phyloP scores from a whole-genome alignment of 1,140 invertebrate species.

The Drosophila ohnishii region DNA sequence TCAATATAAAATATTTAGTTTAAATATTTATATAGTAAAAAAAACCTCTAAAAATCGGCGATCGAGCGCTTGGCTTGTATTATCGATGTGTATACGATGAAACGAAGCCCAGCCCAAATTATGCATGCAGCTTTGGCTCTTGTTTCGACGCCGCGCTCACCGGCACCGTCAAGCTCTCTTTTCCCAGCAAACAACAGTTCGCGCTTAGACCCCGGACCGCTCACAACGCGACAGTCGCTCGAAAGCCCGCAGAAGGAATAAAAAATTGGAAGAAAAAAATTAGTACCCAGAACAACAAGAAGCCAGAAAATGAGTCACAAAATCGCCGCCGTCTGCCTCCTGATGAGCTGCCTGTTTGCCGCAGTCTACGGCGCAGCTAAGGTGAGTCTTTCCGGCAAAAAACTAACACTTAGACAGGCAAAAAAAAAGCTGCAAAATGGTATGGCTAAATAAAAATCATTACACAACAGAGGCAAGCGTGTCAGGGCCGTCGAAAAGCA shows the following conservation, averaged over 20 bases:
- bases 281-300: constrained; percentile 23
- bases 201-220: constrained; percentile 55
- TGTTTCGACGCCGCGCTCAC: constrained; percentile 18
- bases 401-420: constrained; percentile 24
- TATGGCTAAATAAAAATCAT: constrained; percentile 9
- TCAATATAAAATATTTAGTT: neutral
- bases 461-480: constrained; percentile 46
- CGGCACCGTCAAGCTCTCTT: constrained; percentile 33
- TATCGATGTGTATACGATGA: constrained; percentile 5
- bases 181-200: constrained; percentile 60
- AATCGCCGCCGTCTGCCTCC: constrained; percentile 43
- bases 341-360: constrained; percentile 65
- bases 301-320: constrained; percentile 75
- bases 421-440: constrained; percentile 8
- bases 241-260: constrained; percentile 10
- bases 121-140: constrained; percentile 20
- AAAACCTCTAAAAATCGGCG: no score
- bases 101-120: constrained; percentile 16
- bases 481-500: constrained; percentile 33
- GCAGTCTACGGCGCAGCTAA: constrained; percentile 70
- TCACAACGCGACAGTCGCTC: constrained; percentile 39
- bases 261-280: constrained; percentile 20
- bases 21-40: neutral
- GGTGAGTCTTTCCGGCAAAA: constrained; percentile 57
- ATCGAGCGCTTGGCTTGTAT: neutral